Conservation (phyloP, 2,113 vertebrate species). For the Anhinga anhinga region DNA sequence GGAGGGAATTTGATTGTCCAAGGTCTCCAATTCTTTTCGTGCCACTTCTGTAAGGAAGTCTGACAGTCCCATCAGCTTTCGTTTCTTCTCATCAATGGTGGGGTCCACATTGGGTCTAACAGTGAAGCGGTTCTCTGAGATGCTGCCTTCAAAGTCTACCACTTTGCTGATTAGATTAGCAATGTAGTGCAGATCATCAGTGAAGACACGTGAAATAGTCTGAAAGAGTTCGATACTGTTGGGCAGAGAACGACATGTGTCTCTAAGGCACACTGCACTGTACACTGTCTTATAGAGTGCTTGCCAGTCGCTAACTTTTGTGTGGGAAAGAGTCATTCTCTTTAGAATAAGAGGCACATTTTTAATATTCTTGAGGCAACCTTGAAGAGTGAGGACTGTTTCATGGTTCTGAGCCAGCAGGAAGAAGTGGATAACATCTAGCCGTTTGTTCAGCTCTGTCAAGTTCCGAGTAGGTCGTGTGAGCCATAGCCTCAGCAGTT, state of each 20-base stretch:
- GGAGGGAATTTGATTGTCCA: slow-evolving; percentile 84
- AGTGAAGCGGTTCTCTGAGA: slow-evolving; percentile 85
- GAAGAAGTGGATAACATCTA: slow-evolving; percentile 93
- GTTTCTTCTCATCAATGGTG: slow-evolving; percentile 92
- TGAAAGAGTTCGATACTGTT: slow-evolving; percentile 85
- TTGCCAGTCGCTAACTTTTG: slow-evolving; percentile 92
- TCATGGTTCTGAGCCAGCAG: slow-evolving; percentile 85
- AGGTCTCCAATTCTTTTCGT: slow-evolving; percentile 83
- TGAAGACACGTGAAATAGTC: slow-evolving; percentile 85
- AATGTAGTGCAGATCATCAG: slow-evolving; percentile 87
- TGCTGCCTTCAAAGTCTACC: slow-evolving; percentile 92
- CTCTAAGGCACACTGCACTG: slow-evolving; percentile 88
- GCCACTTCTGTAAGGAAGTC: slow-evolving; percentile 94
- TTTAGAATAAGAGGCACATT: slow-evolving; percentile 89
- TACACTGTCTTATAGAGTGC: slow-evolving; percentile 90
- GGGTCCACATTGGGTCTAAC: slow-evolving; percentile 88
- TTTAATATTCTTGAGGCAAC: slow-evolving; percentile 87
- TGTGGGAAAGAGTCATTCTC: slow-evolving; percentile 89
- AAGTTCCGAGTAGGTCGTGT: slow-evolving; percentile 85
- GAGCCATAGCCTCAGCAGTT: slow-evolving; percentile 87
- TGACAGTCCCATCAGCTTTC: slow-evolving; percentile 87
- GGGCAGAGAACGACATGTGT: slow-evolving; percentile 85
- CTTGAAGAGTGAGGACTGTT: slow-evolving; percentile 81
- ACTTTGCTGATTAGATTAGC: slow-evolving; percentile 88
- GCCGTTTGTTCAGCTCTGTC: slow-evolving; percentile 82